Base-by-base conservation (phyloP, 2,888 invertebrate genomes). In the Eubasilissa splendida region DNA sequence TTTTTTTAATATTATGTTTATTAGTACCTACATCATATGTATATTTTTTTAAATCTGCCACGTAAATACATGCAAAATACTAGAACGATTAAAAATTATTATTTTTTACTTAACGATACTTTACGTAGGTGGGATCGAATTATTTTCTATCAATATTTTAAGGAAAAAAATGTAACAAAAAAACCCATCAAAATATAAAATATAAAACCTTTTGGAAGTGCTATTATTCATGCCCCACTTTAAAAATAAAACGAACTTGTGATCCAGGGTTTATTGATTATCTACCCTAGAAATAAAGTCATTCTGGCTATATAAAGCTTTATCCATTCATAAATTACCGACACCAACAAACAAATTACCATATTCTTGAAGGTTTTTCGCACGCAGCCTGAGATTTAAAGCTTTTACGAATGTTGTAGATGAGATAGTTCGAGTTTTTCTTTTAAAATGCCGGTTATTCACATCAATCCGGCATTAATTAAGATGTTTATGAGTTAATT, bases 381-480 rank as follows among this genome's bases (percentile, higher is more conserved):
- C 71, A 73, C 71, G 71, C 71, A 73, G 71, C 22, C 65, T 54
- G 33, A 31, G 54, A 76, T 76, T 76, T 65, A 76, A 22, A 42
- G 53, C 56, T 65, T 76, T 53, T 66, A 66, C 33, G 76, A 76
- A 66, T 76, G 65, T 54, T 76, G 50, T 66, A 76, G 65, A 76
- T 76, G 56, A 76, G 76, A 76, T 76, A 76, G 71, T 56, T 56
- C n/a, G 56, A 73, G 33, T 56, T 73, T 73, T 71, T 73, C 54
- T 73, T 73, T 56, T 12, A 56, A 73, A 73, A 73, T 7, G 56
- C 56, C 71, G 56, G 71, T 58, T 56, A 56, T 56, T 73, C 56
- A 33, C 71, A 31, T 56, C 56, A 56, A 71, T 56, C 54, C 56
- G 58, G 31, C 33, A 9, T 14, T 22, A 56, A 56, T 73, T 31